Evolutionary conservation across 2,797 vertebrate species (phyloP).

Genomic region (Micromesistius poutassou): DNA sequence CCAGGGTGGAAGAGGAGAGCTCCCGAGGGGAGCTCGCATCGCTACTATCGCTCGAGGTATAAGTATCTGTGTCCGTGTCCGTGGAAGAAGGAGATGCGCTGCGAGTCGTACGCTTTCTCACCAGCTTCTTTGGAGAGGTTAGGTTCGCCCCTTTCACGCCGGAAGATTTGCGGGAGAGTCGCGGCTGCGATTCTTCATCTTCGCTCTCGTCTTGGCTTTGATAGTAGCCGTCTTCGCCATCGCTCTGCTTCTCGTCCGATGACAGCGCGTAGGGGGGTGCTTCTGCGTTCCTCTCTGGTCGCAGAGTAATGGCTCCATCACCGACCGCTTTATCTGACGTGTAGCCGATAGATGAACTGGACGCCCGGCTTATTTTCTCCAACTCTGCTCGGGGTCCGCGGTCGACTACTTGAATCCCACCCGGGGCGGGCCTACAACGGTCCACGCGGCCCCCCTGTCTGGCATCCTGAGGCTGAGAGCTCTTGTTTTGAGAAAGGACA

Average conservation of each 20-base stretch:
- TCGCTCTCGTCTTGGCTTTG: constrained; percentile 72
- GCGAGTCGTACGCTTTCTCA: constrained; percentile 11
- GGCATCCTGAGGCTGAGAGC: not conserved
- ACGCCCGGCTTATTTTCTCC: constrained; percentile 10
- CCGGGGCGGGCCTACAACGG: no score
- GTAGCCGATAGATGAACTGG: constrained; percentile 15
- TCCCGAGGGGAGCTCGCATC: constrained; percentile 24
- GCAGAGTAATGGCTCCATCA: constrained; percentile 15
- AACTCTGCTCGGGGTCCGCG: constrained; percentile 21
- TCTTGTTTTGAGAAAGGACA: not conserved
- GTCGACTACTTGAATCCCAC: not conserved
- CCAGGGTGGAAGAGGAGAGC: constrained; percentile 5
- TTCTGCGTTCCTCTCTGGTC: constrained; percentile 29
- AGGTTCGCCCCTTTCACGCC: constrained; percentile 23
- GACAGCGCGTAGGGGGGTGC: constrained; percentile 38
- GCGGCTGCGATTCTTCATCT: constrained; percentile 51
- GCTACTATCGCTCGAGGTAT: constrained; percentile 30
- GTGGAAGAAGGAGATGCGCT: constrained; percentile 33
- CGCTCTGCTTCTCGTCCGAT: constrained; percentile 52
- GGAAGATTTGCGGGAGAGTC: constrained; percentile 56
- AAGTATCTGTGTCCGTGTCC: constrained; percentile 40
- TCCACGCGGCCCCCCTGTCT: no score
- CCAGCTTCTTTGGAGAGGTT: constrained; percentile 31
- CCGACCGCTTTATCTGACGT: not conserved
- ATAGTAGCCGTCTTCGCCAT: constrained; percentile 54